Conservation (phyloP, 2,888 invertebrate genomes). For the Drosophila pseudotakahashii region DNA sequence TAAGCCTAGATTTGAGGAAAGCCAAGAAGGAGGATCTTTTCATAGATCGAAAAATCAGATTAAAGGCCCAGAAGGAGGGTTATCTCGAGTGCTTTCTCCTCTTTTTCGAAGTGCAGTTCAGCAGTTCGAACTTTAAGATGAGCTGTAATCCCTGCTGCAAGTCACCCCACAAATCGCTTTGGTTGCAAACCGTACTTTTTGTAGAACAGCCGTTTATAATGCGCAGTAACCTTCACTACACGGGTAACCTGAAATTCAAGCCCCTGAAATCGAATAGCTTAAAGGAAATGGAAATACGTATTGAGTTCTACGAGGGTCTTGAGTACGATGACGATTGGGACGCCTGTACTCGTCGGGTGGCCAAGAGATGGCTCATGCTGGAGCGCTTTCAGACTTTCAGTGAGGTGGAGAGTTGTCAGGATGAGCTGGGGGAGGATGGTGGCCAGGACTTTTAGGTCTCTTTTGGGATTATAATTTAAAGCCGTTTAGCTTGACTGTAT, state of each 20-base stretch:
- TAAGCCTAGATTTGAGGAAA: constrained; percentile 40
- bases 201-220: constrained; percentile 56
- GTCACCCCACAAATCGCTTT: constrained; percentile 28
- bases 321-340: not conserved
- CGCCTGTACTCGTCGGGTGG: constrained; percentile 18
- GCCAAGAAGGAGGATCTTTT: constrained; percentile 29
- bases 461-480: too few relatives aligned
- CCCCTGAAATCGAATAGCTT: constrained; percentile 14
- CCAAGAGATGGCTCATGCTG: constrained; percentile 55
- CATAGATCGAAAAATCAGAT: constrained; percentile 36
- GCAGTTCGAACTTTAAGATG: constrained; percentile 40
- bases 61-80: constrained; percentile 42
- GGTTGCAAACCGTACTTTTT: constrained; percentile 63
- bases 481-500: not conserved
- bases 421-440: constrained; percentile 6
- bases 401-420: constrained; percentile 60
- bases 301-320: constrained; percentile 41
- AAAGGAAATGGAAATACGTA: constrained; percentile 48
- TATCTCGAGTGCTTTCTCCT: constrained; percentile 55
- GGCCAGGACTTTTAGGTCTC: constrained; percentile 7
- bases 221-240: constrained; percentile 40
- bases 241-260: constrained; percentile 46
- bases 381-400: constrained; percentile 39
- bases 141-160: constrained; percentile 61
- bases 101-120: constrained; percentile 67